phyloP scores from a whole-genome alignment of 1,140 invertebrate genomes.

The Oryctes rhinoceros region DNA sequence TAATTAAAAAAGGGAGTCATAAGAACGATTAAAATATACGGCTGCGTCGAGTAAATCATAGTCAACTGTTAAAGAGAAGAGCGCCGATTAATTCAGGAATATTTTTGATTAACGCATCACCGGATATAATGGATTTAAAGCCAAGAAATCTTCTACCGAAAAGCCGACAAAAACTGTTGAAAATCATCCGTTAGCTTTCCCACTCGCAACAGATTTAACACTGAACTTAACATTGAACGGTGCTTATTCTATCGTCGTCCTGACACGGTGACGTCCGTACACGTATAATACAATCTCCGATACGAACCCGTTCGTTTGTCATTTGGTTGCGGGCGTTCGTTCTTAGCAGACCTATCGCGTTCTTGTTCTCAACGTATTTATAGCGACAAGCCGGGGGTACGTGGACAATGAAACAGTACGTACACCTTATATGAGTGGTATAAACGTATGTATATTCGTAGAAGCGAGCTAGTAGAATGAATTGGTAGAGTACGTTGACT shows the following conservation, averaged over 20 bases:
- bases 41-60: no score
- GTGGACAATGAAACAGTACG: neutral
- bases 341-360: neutral
- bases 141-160: neutral
- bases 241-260: neutral
- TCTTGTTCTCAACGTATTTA: neutral
- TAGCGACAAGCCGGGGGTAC: neutral
- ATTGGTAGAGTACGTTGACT: slow-evolving; percentile 11
- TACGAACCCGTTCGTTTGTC: neutral
- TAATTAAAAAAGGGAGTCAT: no score
- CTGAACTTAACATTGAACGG: slow-evolving; percentile 31
- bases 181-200: neutral
- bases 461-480: neutral
- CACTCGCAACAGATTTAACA: neutral
- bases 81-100: no score
- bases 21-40: no score
- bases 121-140: neutral
- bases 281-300: neutral
- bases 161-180: neutral
- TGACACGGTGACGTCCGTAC: neutral
- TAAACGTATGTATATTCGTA: neutral
- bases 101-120: no score
- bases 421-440: neutral
- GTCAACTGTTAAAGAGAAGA: no score
- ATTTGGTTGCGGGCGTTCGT: neutral